A percentile compares a stretch with the other conserved stretches of the same genome.
Evolutionary conservation across 37 sponge, comb jelly and placozoan species (phyloP).

Genomic region (Halichondria panicea): DNA sequence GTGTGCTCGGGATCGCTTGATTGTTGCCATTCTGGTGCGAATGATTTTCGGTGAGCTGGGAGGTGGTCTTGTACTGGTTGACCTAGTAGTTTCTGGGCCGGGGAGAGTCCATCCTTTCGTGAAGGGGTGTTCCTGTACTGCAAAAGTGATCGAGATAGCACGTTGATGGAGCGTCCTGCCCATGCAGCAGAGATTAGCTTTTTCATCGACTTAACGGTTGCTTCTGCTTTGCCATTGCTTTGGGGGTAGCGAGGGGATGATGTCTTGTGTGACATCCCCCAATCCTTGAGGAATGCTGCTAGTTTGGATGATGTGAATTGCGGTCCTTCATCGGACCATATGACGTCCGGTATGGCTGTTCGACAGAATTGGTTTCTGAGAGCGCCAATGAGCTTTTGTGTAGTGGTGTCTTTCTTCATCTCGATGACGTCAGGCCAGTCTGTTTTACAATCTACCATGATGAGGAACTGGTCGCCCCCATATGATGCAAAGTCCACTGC

Average conservation of each 20-base stretch:
- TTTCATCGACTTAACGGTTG: slow-evolving; percentile 27
- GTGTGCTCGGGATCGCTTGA: too few relatives aligned
- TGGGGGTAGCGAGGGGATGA: slow-evolving; percentile 35
- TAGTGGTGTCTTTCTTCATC: slow-evolving; percentile 22
- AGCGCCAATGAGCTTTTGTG: not conserved
- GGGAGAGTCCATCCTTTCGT: not conserved
- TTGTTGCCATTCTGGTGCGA: slow-evolving; percentile 1
- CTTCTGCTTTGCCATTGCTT: slow-evolving; percentile 34
- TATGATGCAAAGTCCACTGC: slow-evolving; percentile 25
- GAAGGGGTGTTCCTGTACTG: too few relatives aligned
- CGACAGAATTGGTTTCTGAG: slow-evolving; percentile 18
- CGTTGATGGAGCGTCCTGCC: not conserved
- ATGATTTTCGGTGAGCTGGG: slow-evolving; percentile 6
- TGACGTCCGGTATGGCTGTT: slow-evolving; percentile 16
- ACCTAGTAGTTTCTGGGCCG: slow-evolving; percentile 16
- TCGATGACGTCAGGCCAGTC: slow-evolving; percentile 41
- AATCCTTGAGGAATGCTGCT: not conserved
- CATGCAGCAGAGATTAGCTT: slow-evolving; percentile 20
- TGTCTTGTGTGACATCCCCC: slow-evolving; percentile 7
- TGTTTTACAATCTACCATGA: slow-evolving; percentile 26
- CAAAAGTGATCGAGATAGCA: too few relatives aligned
- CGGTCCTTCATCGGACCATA: slow-evolving; percentile 13
- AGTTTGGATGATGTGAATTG: not conserved
- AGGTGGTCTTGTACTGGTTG: slow-evolving; percentile 14
- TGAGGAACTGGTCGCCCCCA: slow-evolving; percentile 21